These are phyloP conservation scores for Lerista edwardsae DNA, from an alignment of 2,797 vertebrate genomes.

Conservation along the genomic window DNA sequence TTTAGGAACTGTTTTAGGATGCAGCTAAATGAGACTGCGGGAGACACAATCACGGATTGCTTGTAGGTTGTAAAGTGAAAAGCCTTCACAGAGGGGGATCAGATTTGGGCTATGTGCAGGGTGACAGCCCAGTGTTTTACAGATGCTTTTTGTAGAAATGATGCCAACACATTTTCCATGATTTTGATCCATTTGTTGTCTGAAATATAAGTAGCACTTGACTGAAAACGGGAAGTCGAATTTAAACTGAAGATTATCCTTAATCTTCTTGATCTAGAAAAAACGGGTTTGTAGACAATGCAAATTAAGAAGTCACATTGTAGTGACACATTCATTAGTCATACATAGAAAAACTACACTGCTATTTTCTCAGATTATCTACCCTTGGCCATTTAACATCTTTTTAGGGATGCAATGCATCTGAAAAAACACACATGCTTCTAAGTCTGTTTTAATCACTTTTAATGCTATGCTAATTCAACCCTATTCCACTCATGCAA, in stretches of 20 bases:
- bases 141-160: not conserved
- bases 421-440: not conserved
- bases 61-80: not conserved
- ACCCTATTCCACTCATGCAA: not conserved
- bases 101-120: too few relatives aligned
- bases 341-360: not conserved
- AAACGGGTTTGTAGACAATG: not conserved
- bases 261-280: not conserved
- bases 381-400: not conserved
- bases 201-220: not conserved
- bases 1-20: not conserved
- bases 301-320: not conserved
- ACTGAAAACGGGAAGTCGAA: not conserved
- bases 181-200: conserved; percentile 17
- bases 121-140: not conserved
- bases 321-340: not conserved
- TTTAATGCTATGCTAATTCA: not conserved
- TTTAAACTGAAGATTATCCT: conserved; percentile 7
- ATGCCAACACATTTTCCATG: not conserved
- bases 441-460: not conserved
- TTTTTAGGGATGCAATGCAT: not conserved
- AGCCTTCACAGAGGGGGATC: too few relatives aligned
- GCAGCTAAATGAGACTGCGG: not conserved
- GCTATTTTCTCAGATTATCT: conserved; percentile 10
- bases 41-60: not conserved